phyloP scores from a whole-genome alignment of 2,113 vertebrate genomes.

The Sinocyclocheilus rhinocerous region DNA sequence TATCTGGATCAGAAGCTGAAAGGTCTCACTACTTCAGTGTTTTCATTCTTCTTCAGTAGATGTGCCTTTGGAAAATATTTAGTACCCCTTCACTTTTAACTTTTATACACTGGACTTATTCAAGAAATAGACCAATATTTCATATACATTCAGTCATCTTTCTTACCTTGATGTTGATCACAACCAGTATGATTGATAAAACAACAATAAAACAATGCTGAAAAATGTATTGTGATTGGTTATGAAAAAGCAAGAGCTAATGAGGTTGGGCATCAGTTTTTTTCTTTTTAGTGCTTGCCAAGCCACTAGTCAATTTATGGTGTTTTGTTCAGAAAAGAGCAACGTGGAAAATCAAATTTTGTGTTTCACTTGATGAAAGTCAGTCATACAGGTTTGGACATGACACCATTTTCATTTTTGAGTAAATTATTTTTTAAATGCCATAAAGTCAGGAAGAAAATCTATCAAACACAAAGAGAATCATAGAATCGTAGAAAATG shows the following conservation, averaged over 20 bases:
- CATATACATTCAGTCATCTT: neutral
- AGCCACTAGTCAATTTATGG: too few species aligned
- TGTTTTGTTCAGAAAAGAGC: neutral
- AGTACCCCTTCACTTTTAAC: neutral
- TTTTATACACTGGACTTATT: too few species aligned
- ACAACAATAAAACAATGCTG: neutral
- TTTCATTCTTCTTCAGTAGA: neutral
- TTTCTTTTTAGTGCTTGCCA: neutral
- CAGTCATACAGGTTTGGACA: neutral
- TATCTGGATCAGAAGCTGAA: slow-evolving; percentile 93
- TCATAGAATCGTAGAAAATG: neutral
- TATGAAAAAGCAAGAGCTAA: neutral
- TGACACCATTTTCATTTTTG: too few species aligned
- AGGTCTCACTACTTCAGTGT: slow-evolving; percentile 72
- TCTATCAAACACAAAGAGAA: neutral
- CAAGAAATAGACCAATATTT: too few species aligned
- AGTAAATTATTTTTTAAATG: neutral
- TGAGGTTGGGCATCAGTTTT: neutral
- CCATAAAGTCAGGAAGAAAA: neutral
- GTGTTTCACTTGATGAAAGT: neutral
- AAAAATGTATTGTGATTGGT: neutral
- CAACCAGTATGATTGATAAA: neutral
- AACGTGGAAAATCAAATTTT: neutral
- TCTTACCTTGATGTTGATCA: neutral
- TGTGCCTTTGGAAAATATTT: neutral